Evolutionary conservation across 2,888 invertebrate genomes (phyloP), one percentile per base, ranked within the genome.

Genomic region (Nephrocerus scutellatus): DNA sequence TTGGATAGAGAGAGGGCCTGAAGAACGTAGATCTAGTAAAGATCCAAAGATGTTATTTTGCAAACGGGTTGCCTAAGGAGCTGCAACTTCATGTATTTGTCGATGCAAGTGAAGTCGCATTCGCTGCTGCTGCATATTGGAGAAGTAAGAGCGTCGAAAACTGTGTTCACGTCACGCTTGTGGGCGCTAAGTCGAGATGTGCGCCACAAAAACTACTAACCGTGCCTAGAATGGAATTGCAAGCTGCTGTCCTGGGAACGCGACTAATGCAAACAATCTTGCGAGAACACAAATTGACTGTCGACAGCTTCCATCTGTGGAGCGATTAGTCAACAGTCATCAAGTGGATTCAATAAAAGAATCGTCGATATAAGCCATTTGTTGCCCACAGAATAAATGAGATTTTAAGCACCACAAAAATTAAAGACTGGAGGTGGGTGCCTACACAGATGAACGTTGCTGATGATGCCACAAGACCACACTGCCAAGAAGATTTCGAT

Each of bases 401-500:
- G 23, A 32, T 21, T 13, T 5, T 32, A 10, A 14, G 8, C 13
- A 25, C 6, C 6, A 24, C 35, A 10, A 13, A 40, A n/a, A 15
- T 38, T 19, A 39, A 7, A 7, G 23, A 48, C 5, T 53, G 51
- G 45, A 40, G 40, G 20, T 53, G 50, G 41, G 15, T 36, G 12
- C 29, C 22, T 13, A 36, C 19, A n/a, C n/a, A 36, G 15, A 19
- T 9, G n/a, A 35, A 35, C n/a, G 35, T 23, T 10, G 35, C 35
- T 16, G 26, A 35, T 23, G 6, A 35, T 12, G 26, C 35, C 8
- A 51, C 48, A 21, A 16, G 31, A 14, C 9, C n/a, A 23, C 9
- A 23, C 23, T n/a, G n/a, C 23, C 23, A 23, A 23, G n/a, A 10
- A 9, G 23, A 23, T n/a, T 4, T 23, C 23, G n/a, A n/a, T 23